These are phyloP conservation scores for Odobenus rosmarus DNA, from an alignment of 2,113 vertebrate species.

Conservation along the genomic window DNA sequence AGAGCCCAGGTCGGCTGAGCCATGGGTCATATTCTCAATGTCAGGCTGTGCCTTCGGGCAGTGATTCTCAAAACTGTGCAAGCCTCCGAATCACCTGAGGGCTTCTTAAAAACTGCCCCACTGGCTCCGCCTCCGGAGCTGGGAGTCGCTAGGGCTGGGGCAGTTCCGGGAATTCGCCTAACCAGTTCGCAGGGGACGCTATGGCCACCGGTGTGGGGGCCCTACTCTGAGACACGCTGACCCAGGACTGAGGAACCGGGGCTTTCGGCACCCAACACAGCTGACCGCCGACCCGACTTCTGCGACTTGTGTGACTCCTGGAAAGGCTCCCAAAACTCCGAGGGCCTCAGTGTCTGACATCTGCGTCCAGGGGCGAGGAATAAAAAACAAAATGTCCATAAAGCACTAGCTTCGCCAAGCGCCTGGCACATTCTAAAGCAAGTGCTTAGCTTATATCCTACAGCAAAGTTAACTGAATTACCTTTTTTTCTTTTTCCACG, in stretches of 20 bases:
- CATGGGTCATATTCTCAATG: not conserved
- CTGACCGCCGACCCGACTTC: not conserved
- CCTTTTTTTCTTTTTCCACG: not conserved
- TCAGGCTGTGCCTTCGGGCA: not conserved
- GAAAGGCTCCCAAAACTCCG: constrained; percentile 1
- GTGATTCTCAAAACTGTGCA: not conserved
- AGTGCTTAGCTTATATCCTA: not conserved
- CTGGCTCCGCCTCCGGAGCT: not conserved
- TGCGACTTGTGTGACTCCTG: not conserved
- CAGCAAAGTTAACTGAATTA: not conserved
- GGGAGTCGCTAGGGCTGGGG: not conserved
- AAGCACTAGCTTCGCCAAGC: not conserved
- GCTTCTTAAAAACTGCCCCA: not conserved
- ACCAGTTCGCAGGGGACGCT: not conserved
- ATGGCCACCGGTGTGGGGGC: not conserved
- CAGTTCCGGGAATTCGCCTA: not conserved
- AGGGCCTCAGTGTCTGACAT: not conserved
- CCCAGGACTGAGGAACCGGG: not conserved
- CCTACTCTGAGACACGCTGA: not conserved
- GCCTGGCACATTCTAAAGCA: not conserved
- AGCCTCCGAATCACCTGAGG: not conserved
- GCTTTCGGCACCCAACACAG: not conserved
- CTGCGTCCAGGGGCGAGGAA: not conserved
- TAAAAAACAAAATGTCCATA: not conserved
- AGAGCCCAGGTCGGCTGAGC: not conserved